Conservation (phyloP, 2,888 invertebrate species). For the Habrosyne pyritoides region DNA sequence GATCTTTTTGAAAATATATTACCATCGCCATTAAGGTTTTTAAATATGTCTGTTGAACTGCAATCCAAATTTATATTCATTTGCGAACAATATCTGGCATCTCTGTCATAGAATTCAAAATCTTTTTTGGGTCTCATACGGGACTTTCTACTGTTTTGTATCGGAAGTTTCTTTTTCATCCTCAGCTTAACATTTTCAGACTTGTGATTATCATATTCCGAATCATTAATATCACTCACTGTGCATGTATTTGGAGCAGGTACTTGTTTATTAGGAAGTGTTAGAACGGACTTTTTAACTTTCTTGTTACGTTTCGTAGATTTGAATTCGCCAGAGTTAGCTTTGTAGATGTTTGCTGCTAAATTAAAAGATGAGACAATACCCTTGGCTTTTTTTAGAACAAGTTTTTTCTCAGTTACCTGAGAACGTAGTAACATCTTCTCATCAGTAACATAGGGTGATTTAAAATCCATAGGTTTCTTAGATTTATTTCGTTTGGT, state of each 20-base stretch:
- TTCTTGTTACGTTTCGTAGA: slow-evolving; percentile 51
- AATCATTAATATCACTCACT: slow-evolving; percentile 72
- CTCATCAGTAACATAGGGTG: slow-evolving; percentile 56
- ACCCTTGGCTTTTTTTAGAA: slow-evolving; percentile 50
- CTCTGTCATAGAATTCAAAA: slow-evolving; percentile 55
- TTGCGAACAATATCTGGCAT: slow-evolving; percentile 56
- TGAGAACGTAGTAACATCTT: slow-evolving; percentile 52
- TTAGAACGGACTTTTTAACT: slow-evolving; percentile 66
- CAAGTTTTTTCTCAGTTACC: slow-evolving; percentile 55
- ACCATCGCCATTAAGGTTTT: slow-evolving; percentile 48
- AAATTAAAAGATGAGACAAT: slow-evolving; percentile 58
- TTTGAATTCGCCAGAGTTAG: slow-evolving; percentile 70
- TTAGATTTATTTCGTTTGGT: slow-evolving; percentile 38
- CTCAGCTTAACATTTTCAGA: slow-evolving; percentile 40
- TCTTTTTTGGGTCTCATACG: slow-evolving; percentile 35
- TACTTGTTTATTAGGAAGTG: slow-evolving; percentile 58
- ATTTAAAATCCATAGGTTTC: slow-evolving; percentile 36
- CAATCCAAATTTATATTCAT: slow-evolving; percentile 55
- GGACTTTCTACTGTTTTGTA: slow-evolving; percentile 36
- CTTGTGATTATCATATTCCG: slow-evolving; percentile 55
- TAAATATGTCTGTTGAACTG: slow-evolving; percentile 58
- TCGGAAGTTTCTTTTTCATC: slow-evolving; percentile 44
- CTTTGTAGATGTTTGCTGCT: slow-evolving; percentile 63
- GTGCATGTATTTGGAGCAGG: slow-evolving; percentile 56
- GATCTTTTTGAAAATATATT: slow-evolving; percentile 27